These are phyloP conservation scores for Mesochorus sp. DNA, from an alignment of 2,888 invertebrate species.

Conservation along the genomic window DNA sequence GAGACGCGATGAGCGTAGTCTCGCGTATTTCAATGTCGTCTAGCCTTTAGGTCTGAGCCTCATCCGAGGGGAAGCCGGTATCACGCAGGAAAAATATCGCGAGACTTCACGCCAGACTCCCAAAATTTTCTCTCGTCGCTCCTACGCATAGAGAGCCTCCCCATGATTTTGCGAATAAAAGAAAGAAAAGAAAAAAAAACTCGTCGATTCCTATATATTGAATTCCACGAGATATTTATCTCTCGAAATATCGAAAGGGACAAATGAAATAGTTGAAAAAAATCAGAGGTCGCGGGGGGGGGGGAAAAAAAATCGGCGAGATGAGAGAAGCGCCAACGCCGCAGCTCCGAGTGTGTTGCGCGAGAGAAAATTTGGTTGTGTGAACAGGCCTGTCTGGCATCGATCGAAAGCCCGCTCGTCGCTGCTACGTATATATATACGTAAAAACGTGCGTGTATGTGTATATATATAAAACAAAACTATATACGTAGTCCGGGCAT, in stretches of 20 bases:
- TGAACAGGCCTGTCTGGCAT: constrained; percentile 82
- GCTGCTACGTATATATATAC: neutral
- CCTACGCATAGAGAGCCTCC: too few relatives aligned
- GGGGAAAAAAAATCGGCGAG: neutral
- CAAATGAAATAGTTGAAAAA: too few relatives aligned
- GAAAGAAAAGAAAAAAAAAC: neutral
- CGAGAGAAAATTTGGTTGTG: constrained; percentile 77
- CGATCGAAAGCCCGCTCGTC: constrained; percentile 75
- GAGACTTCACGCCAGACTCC: neutral
- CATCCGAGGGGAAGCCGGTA: constrained; percentile 48
- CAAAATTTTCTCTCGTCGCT: neutral
- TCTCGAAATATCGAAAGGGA: too few relatives aligned
- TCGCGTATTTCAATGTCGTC: constrained; percentile 66
- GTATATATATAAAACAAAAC: neutral
- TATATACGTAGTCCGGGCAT: neutral
- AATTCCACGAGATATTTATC: neutral
- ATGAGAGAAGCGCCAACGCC: neutral
- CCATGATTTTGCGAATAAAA: too few relatives aligned
- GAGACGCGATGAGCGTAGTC: constrained; percentile 44
- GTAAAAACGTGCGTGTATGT: neutral
- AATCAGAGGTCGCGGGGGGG: too few relatives aligned
- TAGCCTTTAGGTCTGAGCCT: constrained; percentile 49
- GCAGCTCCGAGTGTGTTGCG: neutral
- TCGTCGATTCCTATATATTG: too few relatives aligned
- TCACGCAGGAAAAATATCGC: constrained; percentile 51